A percentile compares a stretch with the other conserved stretches of the same genome.
These are phyloP conservation scores for Chouioia cunea DNA, from an alignment of 2,888 invertebrate species.

Conservation along the genomic window DNA sequence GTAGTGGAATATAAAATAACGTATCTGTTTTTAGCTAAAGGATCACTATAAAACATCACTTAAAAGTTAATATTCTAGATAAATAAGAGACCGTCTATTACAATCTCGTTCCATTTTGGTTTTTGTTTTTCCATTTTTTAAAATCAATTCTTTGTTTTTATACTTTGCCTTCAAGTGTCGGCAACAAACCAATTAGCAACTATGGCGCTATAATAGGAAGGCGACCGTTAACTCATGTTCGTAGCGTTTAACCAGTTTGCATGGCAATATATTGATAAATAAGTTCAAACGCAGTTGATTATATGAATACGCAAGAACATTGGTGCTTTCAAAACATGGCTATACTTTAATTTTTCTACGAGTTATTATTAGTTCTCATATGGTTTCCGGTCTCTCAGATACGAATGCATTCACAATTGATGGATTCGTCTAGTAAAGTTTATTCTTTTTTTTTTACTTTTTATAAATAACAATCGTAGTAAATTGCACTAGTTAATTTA, in stretches of 20 bases:
- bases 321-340: conserved; percentile 36
- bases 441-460: conserved; percentile 38
- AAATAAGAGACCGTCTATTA: conserved; percentile 50
- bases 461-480: conserved; percentile 30
- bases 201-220: background rate
- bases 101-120: conserved; percentile 28
- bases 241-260: conserved; percentile 8
- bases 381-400: conserved; percentile 26
- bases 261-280: background rate
- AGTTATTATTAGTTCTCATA: conserved; percentile 29
- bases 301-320: conserved; percentile 32
- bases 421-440: conserved; percentile 16
- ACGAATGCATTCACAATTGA: conserved; percentile 10
- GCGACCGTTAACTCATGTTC: conserved; percentile 4
- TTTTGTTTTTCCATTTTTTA: conserved; percentile 39
- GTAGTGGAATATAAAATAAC: conserved; percentile 50
- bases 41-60: conserved; percentile 53
- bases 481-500: conserved; percentile 21
- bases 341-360: conserved; percentile 31
- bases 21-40: conserved; percentile 56
- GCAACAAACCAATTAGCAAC: conserved; percentile 4
- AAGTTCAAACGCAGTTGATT: conserved; percentile 19
- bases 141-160: conserved; percentile 58
- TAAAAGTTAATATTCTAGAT: conserved; percentile 47
- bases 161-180: conserved; percentile 57